Evolutionary conservation across 2,797 vertebrate species (phyloP).

Genomic region (Poeciliopsis turneri): DNA sequence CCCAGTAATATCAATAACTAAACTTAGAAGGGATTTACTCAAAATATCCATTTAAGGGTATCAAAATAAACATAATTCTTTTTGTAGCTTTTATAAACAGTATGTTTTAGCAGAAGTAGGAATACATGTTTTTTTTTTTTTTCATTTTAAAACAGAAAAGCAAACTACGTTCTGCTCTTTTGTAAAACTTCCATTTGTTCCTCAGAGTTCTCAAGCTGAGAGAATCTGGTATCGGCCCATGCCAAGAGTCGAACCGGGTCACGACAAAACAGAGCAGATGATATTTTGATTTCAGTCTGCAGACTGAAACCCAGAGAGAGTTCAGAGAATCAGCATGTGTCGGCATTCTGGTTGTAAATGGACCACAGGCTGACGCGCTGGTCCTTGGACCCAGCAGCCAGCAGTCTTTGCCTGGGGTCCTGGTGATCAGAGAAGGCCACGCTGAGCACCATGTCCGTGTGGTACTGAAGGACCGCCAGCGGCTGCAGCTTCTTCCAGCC

Average conservation of each 20-base stretch:
- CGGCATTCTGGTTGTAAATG: constrained; percentile 78
- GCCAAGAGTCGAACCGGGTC: neutral
- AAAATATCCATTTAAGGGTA: neutral
- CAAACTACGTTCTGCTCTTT: neutral
- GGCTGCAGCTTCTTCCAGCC: constrained; percentile 91
- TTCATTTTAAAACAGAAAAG: neutral
- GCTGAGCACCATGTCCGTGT: constrained; percentile 85
- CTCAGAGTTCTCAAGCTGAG: neutral
- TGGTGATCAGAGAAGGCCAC: constrained; percentile 88
- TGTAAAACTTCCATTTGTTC: neutral
- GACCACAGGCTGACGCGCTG: constrained; percentile 95
- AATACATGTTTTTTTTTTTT: neutral
- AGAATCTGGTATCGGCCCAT: neutral
- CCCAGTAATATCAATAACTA: neutral
- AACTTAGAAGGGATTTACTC: neutral
- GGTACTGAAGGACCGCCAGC: constrained; percentile 90
- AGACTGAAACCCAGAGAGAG: constrained; percentile 10
- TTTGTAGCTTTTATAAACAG: neutral
- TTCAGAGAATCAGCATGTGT: constrained; percentile 40
- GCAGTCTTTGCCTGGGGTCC: constrained; percentile 75
- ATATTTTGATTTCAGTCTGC: constrained; percentile 12
- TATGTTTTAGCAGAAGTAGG: neutral
- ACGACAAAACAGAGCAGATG: neutral
- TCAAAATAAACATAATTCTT: neutral
- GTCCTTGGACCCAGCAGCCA: constrained; percentile 93